A percentile compares a stretch with the other conserved stretches of the same genome.
phyloP scores from a whole-genome alignment of 2,797 vertebrate genomes.

The Enteromius fasciolatus region DNA sequence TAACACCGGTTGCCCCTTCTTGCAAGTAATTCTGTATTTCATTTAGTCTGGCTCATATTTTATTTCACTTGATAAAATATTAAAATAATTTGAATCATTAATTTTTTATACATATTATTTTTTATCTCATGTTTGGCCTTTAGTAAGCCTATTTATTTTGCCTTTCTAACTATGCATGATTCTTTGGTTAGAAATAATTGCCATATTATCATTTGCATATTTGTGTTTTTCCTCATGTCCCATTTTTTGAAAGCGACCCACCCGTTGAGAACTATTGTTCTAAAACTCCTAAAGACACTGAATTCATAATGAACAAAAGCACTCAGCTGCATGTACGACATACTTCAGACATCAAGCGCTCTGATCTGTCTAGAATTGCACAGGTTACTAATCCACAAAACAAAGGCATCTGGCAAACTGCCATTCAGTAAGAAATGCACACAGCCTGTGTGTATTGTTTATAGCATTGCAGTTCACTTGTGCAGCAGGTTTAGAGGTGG shows the following conservation, averaged over 20 bases:
- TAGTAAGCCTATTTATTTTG: neutral
- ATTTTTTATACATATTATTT: neutral
- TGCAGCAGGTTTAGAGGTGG: neutral
- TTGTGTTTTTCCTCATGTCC: neutral
- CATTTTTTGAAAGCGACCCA: neutral
- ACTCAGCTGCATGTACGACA: constrained; percentile 13
- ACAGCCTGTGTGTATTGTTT: neutral
- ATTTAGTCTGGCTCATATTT: neutral
- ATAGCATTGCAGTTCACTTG: neutral
- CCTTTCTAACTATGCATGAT: neutral
- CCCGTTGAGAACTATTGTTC: neutral
- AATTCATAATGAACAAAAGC: constrained; percentile 37
- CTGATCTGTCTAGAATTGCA: constrained; percentile 21
- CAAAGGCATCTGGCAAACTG: constrained; percentile 19
- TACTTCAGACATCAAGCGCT: constrained; percentile 21
- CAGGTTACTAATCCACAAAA: constrained; percentile 24
- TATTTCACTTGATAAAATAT: constrained; percentile 12
- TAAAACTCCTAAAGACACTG: constrained; percentile 9
- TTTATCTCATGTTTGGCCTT: neutral
- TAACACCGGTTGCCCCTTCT: neutral
- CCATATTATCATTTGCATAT: neutral
- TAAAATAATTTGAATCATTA: neutral
- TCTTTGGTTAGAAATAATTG: neutral
- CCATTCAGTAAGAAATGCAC: neutral
- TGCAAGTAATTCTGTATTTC: neutral